These are phyloP conservation scores for Aegithalos caudatus DNA, from an alignment of 2,113 vertebrate species.

Conservation along the genomic window DNA sequence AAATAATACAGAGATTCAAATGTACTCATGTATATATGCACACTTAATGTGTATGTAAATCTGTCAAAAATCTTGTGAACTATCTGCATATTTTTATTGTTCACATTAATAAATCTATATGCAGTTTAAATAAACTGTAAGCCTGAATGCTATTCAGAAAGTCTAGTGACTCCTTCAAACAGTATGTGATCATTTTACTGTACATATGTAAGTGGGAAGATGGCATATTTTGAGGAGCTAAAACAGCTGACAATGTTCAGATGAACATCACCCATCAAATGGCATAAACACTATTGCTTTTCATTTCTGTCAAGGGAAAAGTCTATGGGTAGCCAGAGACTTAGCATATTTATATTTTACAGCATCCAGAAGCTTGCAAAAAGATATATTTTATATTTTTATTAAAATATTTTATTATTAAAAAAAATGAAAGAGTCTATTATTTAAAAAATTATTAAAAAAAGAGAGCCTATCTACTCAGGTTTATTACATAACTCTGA, in stretches of 20 bases:
- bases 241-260: slow-evolving; percentile 6
- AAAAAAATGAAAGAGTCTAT: too few species aligned
- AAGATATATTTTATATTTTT: too few species aligned
- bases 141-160: not conserved
- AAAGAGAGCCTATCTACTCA: too few species aligned
- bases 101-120: not conserved
- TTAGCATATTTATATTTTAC: slow-evolving; percentile 34
- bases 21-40: not conserved
- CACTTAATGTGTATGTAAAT: not conserved
- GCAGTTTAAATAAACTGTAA: not conserved
- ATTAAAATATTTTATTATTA: too few species aligned
- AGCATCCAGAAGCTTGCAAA: slow-evolving; percentile 8
- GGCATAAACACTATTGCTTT: not conserved
- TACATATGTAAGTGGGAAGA: not conserved
- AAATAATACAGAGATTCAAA: not conserved
- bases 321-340: not conserved
- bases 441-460: too few species aligned
- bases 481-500: not conserved
- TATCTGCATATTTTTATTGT: not conserved
- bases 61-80: not conserved
- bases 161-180: not conserved
- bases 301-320: slow-evolving; percentile 12
- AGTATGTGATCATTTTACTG: not conserved
- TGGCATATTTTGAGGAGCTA: slow-evolving; percentile 1
- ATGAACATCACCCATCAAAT: slow-evolving; percentile 23